Conservation (phyloP, 2,113 vertebrate species). For the Sprattus sprattus region DNA sequence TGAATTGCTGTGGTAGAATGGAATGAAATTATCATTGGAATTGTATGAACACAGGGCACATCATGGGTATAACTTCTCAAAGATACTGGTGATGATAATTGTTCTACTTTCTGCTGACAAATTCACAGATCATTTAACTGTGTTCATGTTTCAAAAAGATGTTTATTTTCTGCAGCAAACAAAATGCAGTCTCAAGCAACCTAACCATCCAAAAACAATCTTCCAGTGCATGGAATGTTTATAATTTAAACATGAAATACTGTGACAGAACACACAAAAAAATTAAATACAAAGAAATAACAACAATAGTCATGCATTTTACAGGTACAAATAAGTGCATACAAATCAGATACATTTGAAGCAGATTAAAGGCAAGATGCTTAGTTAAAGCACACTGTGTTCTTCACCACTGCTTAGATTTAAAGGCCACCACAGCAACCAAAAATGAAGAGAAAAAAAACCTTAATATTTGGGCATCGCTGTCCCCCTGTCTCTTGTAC, state of each 20-base stretch:
- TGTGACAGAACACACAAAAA: background rate
- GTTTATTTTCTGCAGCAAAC: slow-evolving; percentile 2
- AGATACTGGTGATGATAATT: no score
- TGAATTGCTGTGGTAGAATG: no score
- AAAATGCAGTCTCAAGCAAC: background rate
- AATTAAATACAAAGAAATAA: background rate
- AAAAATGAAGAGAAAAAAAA: background rate
- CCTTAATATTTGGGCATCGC: background rate
- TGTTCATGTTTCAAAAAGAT: background rate
- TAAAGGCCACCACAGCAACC: slow-evolving; percentile 1
- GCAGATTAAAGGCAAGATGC: background rate
- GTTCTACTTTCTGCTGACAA: background rate
- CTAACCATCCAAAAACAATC: background rate
- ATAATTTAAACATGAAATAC: background rate
- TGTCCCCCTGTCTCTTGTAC: background rate
- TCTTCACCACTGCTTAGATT: background rate
- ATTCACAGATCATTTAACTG: background rate
- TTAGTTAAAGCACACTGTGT: background rate
- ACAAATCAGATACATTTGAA: background rate
- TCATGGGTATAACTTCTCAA: no score
- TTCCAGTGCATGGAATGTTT: background rate
- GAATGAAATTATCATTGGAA: no score
- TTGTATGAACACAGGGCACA: no score
- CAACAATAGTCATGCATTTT: background rate
- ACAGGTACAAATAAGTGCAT: background rate